A percentile compares a stretch with the other conserved stretches of the same genome.
Evolutionary conservation across 2,888 invertebrate species (phyloP).

Genomic region (Mayetiola destructor): DNA sequence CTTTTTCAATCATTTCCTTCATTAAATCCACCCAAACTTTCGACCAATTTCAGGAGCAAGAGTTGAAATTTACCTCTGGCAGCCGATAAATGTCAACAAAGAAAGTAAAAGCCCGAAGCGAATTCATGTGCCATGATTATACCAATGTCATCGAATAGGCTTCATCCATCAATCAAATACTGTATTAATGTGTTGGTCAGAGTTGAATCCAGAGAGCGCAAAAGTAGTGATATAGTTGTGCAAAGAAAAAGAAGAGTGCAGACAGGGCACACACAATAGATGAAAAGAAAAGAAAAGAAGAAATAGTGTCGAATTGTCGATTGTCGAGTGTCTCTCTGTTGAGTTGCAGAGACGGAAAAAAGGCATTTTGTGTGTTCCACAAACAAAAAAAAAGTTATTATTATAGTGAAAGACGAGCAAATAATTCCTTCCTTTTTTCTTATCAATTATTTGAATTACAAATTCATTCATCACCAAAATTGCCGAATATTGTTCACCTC

Average conservation of each 20-base stretch:
- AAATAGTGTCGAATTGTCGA: constrained; percentile 1
- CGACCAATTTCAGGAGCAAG: neutral
- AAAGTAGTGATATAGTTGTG: constrained; percentile 10
- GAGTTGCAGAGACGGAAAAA: too few relatives aligned
- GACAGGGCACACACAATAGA: constrained; percentile 5
- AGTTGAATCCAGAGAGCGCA: constrained; percentile 11
- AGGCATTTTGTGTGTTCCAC: neutral
- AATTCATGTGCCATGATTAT: neutral
- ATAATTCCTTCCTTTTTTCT: neutral
- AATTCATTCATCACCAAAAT: too few relatives aligned
- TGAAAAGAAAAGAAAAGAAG: constrained; percentile 1
- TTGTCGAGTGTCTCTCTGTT: constrained; percentile 5
- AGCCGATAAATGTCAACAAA: neutral
- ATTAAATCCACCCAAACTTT: too few relatives aligned
- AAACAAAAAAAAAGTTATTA: constrained; percentile 2
- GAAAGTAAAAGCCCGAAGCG: too few relatives aligned
- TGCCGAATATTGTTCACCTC: too few relatives aligned
- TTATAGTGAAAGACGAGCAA: neutral
- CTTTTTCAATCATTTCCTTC: too few relatives aligned
- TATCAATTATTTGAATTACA: too few relatives aligned
- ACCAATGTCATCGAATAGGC: neutral
- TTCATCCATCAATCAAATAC: constrained; percentile 1
- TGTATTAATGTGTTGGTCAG: neutral
- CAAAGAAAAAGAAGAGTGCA: constrained; percentile 5
- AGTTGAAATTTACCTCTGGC: neutral